A percentile compares a stretch with the other conserved stretches of the same genome.
Evolutionary conservation across 2,888 invertebrate species (phyloP).

Genomic region (Pterostichus niger): DNA sequence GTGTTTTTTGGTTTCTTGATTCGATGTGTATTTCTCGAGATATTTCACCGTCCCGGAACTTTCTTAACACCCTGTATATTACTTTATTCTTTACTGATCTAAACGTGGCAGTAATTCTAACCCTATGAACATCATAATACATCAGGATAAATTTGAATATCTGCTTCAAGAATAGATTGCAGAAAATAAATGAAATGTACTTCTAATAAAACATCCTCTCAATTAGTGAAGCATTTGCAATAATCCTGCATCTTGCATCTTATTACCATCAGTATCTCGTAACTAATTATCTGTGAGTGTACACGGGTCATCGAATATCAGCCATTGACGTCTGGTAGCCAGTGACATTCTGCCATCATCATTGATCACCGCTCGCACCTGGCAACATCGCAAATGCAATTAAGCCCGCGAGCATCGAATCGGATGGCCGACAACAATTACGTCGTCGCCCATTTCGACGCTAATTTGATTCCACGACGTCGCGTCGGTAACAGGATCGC

Average conservation of each 20-base stretch:
- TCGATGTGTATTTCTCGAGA: too few relatives aligned
- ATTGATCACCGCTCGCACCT: conserved; percentile 30
- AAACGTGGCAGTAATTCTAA: too few relatives aligned
- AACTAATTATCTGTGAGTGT: conserved; percentile 5
- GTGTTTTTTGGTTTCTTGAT: too few relatives aligned
- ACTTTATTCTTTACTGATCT: too few relatives aligned
- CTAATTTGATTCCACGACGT: conserved; percentile 58
- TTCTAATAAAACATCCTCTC: not conserved
- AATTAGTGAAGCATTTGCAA: not conserved
- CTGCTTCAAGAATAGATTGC: too few relatives aligned
- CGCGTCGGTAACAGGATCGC: conserved; percentile 53
- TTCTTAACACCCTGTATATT: too few relatives aligned
- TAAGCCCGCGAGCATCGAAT: conserved; percentile 51
- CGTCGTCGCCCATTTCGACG: conserved; percentile 48
- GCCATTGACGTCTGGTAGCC: not conserved
- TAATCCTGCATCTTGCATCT: too few relatives aligned
- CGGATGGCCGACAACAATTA: conserved; percentile 62
- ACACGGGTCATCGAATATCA: conserved; percentile 30
- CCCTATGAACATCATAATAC: too few relatives aligned
- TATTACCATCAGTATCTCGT: too few relatives aligned
- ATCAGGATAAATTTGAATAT: too few relatives aligned
- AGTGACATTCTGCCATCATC: not conserved
- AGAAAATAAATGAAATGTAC: too few relatives aligned
- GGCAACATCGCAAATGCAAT: conserved; percentile 51
- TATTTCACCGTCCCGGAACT: too few relatives aligned